Evolutionary conservation across 2,113 vertebrate genomes (phyloP), one percentile per base, ranked within the genome.

Genomic region (Sclerurus mexicanus): DNA sequence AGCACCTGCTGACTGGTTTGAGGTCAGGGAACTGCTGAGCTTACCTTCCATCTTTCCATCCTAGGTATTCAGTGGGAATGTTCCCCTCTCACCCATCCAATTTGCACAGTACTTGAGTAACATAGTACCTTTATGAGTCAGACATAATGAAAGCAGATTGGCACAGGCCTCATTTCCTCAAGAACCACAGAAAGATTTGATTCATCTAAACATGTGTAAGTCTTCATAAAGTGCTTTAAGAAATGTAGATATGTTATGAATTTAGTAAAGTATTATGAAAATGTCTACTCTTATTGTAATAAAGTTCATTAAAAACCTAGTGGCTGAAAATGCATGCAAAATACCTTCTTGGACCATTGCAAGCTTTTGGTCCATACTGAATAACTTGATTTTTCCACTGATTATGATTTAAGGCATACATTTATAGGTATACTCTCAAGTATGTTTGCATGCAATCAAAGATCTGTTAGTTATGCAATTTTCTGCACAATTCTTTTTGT

Each of bases 181-280:
- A 46, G 55, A 64, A 39, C 16, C 18, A 28, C 27, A 56, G 27
- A 14, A 90, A 64, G 8, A 62, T 46, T 49, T 81, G 55, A 68
- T 85, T 75, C 31, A 67, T 27, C 27, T 79, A 90, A 69, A 77
- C 30, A 77, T 27, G 27, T 50, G 14, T 73, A 39, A 80, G 75
- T 60, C 40, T 73, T 91, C 81, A 80, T 16, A 68, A 85, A 66
- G 27, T 67, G 67, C 39, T 87, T 72, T 30, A 92, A 60, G 72
- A 94, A 92, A 94, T 55, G 39, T 10, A 88, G 55, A 21, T 80
- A 73, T 37, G 27, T 40, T 73, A 77, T 42, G 85, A 62, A 95
- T 71, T 75, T 64, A 80, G 40, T 72, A 73, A n/a, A 50, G 58
- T 63, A 67, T 83, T 77, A 94, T 64, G 44, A 47, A 86, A 83